Base-by-base conservation (phyloP, 2,113 vertebrate species). In the Clarias macrocephalus region DNA sequence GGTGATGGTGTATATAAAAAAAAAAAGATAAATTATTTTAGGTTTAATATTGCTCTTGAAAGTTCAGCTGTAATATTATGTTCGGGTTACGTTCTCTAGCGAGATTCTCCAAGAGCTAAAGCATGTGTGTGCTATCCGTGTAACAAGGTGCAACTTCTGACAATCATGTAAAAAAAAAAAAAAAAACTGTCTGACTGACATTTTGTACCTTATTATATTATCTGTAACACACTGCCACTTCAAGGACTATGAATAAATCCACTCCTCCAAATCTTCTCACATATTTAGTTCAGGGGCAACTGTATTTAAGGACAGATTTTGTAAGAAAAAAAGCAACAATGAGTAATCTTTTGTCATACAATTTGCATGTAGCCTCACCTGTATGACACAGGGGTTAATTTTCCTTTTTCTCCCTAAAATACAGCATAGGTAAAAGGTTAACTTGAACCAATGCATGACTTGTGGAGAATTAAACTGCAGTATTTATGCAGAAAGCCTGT, bases 401-500 rank as follows among this genome's bases (percentile, higher is more conserved):
- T 89, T 89, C 83, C 92, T 90, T 87, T 72, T 90, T 77, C 86
- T 56, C 89, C 79, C 89, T 90, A 86, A 91, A 93, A 93, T 84
- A 83, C 68, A 66, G 84, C 88, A 70, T 86, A 81, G 62, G 76
- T 90, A 90, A 94, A 92, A 92, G 91, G 93, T 93, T 94, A 89
- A 54, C 84, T 90, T 88, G 90, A 92, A 91, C 91, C 90, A 93
- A 88, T 81, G 86, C 87, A 87, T 3, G 87, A 94, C 88, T 92
- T 93, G 91, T 92, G 87, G 87, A 93, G 60, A 95, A 95, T 94
- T 89, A 93, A 93, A 93, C 91, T 92, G 80, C 84, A 18, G 21
- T 92, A 92, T 95, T 95, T 95, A 94, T 95, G 91, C 92, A 92
- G 92, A 91, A 88, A 94, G 90, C 93, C 72, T 90, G 89, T 87